Percentiles rank a stretch among this genome's conserved stretches.
Conservation (phyloP, 2,888 invertebrate species). For the Calliopum simillimum region DNA sequence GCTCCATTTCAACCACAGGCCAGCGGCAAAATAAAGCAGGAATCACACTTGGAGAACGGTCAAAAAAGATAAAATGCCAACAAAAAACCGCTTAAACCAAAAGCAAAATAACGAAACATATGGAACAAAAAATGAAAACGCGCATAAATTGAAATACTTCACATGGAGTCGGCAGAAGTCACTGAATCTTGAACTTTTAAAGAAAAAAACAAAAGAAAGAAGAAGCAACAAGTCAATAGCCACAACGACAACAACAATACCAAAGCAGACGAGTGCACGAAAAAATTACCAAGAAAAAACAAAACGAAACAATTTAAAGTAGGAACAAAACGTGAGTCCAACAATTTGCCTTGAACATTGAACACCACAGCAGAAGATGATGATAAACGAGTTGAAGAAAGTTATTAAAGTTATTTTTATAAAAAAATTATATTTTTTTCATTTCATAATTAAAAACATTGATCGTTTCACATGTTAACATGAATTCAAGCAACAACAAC, state of each 20-base stretch:
- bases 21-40: neutral
- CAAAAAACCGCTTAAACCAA: neutral
- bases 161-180: slow-evolving; percentile 11
- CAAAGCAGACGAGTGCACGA: neutral
- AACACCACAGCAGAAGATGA: neutral
- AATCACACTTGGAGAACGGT: slow-evolving; percentile 6
- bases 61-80: neutral
- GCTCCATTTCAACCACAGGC: slow-evolving; percentile 10
- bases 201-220: slow-evolving; percentile 5
- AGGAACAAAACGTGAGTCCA: neutral
- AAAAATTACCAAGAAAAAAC: neutral
- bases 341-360: neutral
- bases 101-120: neutral
- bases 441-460: too few relatives aligned
- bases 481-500: neutral
- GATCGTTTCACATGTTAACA: too few relatives aligned
- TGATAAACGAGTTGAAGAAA: neutral
- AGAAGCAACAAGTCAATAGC: slow-evolving; percentile 6
- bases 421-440: too few relatives aligned
- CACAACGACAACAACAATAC: neutral
- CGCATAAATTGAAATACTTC: slow-evolving; percentile 16
- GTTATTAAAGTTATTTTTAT: too few relatives aligned
- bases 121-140: slow-evolving; percentile 2
- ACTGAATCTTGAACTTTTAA: slow-evolving; percentile 21
- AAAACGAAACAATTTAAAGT: neutral